These are phyloP conservation scores for Campoplex capitator DNA, from an alignment of 2,888 invertebrate species.

Conservation along the genomic window DNA sequence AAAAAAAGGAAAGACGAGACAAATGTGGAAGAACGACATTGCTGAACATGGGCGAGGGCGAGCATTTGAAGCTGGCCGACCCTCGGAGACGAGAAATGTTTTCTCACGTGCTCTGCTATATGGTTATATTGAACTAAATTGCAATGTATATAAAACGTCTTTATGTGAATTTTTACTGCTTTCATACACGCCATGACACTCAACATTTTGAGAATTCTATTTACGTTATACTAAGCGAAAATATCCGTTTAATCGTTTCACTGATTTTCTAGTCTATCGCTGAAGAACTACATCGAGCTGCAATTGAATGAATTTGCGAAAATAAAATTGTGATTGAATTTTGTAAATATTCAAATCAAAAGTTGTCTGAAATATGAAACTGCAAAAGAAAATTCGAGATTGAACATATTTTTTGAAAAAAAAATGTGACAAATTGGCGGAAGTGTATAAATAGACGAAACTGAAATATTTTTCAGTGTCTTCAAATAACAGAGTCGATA, in stretches of 20 bases:
- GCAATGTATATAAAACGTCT: conserved; percentile 4
- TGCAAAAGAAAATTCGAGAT: neutral
- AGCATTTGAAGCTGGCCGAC: conserved; percentile 29
- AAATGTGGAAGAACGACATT: conserved; percentile 46
- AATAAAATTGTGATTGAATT: neutral
- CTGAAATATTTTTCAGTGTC: neutral
- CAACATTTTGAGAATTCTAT: neutral
- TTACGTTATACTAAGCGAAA: neutral
- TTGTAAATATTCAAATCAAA: neutral
- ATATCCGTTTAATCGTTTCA: neutral
- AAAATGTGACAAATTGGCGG: neutral
- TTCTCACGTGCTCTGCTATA: conserved; percentile 8
- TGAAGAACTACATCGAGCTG: neutral
- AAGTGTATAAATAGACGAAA: neutral
- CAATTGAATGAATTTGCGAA: neutral
- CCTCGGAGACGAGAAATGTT: conserved; percentile 19
- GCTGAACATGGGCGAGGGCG: conserved; percentile 18
- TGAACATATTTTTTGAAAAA: neutral
- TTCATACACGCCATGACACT: neutral
- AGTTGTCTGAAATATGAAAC: neutral
- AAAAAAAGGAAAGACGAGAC: conserved; percentile 8
- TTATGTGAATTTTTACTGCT: neutral
- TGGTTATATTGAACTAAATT: neutral
- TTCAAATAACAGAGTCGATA: neutral
- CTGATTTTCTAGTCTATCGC: neutral